Evolutionary conservation across 2,797 vertebrate species (phyloP), one percentile per base, ranked within the genome.

Genomic region (Macropodus opercularis): DNA sequence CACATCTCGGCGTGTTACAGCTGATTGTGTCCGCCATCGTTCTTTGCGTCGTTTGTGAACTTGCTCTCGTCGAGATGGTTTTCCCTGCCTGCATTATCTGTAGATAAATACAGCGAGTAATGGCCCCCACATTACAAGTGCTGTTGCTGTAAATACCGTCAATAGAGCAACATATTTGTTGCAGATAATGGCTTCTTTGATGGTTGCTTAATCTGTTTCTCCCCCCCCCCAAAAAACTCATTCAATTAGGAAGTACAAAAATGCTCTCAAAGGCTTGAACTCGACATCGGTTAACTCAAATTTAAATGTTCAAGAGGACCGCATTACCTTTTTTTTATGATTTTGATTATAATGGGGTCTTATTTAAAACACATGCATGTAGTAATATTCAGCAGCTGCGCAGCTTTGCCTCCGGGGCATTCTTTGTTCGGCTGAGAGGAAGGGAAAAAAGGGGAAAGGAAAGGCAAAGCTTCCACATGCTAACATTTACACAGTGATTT

Each of bases 401-500:
- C 66, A 41, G 71, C 83, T 75, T 65, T 85, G 88, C 89, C 93
- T 87, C 75, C 59, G 68, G 92, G 91, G 79, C 83, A 86, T 86
- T 87, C 89, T 91, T 93, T 93, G 91, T 92, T 89, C 88, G 69
- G 79, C 72, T 74, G 83, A 72, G 79, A 88, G 80, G 83, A 75
- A 75, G 53, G 60, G 56, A 8, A 15, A 24, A 59, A 63, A 53
- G 47, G 67, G 53, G 69, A 80, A 72, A 63, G 80, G 63, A 80
- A 86, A 85, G 89, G 87, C 85, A 92, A 91, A 91, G 91, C 88
- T 88, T 93, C 92, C 93, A 93, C 92, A 94, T 94, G 93, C 91
- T 91, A 94, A 93, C 93, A 93, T 93, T 94, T 94, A 94, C 91
- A 92, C 90, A 92, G 91, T 90, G 91, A 93, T 93, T 93, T 93